phyloP scores from a whole-genome alignment of 1,140 invertebrate species.

The Tenebrio molitor region DNA sequence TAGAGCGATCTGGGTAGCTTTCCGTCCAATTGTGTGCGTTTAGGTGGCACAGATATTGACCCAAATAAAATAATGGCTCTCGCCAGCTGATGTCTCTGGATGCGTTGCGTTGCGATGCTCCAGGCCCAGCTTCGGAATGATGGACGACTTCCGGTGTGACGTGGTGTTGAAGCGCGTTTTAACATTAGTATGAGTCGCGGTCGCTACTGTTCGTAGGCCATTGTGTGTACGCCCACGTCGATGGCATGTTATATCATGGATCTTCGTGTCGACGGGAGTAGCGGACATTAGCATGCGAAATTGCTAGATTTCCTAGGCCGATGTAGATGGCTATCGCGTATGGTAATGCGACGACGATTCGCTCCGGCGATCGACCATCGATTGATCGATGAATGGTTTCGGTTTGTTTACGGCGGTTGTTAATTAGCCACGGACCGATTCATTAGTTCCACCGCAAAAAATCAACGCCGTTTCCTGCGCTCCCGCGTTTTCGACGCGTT shows the following conservation, averaged over 20 bases:
- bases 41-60: constrained; percentile 41
- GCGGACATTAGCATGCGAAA: constrained; percentile 16
- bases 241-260: constrained; percentile 22
- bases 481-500: background rate
- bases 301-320: background rate
- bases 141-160: constrained; percentile 49
- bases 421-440: constrained; percentile 20
- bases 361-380: constrained; percentile 12
- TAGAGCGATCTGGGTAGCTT: no score
- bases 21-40: no score
- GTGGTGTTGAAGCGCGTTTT: constrained; percentile 29
- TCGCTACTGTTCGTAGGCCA: constrained; percentile 40
- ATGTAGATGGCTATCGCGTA: constrained; percentile 20
- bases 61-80: constrained; percentile 40
- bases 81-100: constrained; percentile 44
- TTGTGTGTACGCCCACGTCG: constrained; percentile 32
- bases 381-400: constrained; percentile 30
- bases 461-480: constrained; percentile 9
- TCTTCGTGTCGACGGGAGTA: constrained; percentile 10
- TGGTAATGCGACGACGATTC: constrained; percentile 19
- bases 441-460: constrained; percentile 19
- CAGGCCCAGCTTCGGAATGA: constrained; percentile 40
- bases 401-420: constrained; percentile 26
- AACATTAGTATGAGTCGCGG: constrained; percentile 42
- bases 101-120: constrained; percentile 24